A percentile compares a stretch with the other conserved stretches of the same genome.
These are phyloP conservation scores for Jaculus jaculus DNA, from an alignment of 2,113 vertebrate species.

Conservation along the genomic window DNA sequence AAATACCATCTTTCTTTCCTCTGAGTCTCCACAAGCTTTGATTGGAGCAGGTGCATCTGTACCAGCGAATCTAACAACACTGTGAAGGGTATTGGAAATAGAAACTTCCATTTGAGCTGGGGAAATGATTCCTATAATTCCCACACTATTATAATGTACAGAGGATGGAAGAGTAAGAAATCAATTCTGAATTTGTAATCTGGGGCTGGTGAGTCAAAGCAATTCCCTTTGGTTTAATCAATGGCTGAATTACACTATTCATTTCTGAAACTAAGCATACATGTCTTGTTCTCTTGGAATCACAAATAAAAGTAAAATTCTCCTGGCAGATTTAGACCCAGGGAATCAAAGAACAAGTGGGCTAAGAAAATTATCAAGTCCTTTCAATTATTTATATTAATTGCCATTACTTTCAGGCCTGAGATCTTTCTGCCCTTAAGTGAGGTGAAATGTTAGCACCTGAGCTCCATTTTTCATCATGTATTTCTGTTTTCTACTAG, in stretches of 20 bases:
- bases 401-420: constrained; percentile 47
- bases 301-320: constrained; percentile 17
- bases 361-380: constrained; percentile 9
- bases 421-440: constrained; percentile 15
- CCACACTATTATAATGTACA: neutral
- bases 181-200: constrained; percentile 49
- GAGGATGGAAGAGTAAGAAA: constrained; percentile 12
- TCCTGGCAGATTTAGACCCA: neutral
- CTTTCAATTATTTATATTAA: constrained; percentile 42
- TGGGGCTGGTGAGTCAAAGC: constrained; percentile 24
- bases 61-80: neutral
- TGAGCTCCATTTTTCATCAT: neutral
- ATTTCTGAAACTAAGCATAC: constrained; percentile 11
- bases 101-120: neutral
- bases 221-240: constrained; percentile 63
- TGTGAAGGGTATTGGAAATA: neutral
- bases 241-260: constrained; percentile 19
- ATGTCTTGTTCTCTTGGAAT: neutral
- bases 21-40: neutral
- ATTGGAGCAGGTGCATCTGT: neutral
- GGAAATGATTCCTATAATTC: neutral
- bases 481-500: constrained; percentile 31
- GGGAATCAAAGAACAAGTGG: neutral
- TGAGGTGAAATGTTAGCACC: constrained; percentile 49
- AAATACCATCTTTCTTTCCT: neutral